Base-by-base conservation (phyloP, 2,888 invertebrate genomes). In the Alloscopus bannaensis region DNA sequence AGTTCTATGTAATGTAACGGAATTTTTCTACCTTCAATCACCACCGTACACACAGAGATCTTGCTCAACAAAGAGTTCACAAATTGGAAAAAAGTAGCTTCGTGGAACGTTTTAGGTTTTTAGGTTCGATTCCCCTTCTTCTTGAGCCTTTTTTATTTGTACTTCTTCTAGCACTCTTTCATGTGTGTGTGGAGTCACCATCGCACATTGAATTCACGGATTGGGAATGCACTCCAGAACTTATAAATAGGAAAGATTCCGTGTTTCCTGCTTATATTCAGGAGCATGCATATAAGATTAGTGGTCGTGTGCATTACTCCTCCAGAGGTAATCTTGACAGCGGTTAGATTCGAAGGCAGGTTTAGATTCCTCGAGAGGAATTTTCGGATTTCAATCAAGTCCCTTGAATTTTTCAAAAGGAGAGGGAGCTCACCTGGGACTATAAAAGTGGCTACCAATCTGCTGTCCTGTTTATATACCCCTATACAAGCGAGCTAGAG, bases 321-420 rank as follows among this genome's bases (percentile, higher is more conserved):
- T n/a, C n/a, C 65, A 65, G 59, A 79, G 72, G 72, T 65, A 78
- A 79, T 79, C 72, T 79, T 79, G 78, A 78, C 78, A 79, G 79
- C 36, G 66, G 59, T 72, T 72, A 62, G 79, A 79, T 79, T 79
- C 66, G 71, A 79, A 72, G 71, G 57, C 79, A 72, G 68, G 57
- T 71, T 69, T 79, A 79, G 79, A 79, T 79, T 79, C 79, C 79
- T 79, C 79, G 24, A 45, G 79, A 79, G 79, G 79, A 79, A 79
- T 79, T 79, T 79, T 79, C 79, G 79, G 72, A 79, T 79, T 79
- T 79, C 79, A 72, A 79, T 79, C 79, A 79, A 79, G 79, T 79
- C 79, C 72, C 68, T 40, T 79, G 79, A 79, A 79, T 79, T 79
- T 79, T 79, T 79, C 68, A 79, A 62, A 68, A 79, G 79, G 68